Conservation (phyloP, 2,888 invertebrate species). For the Brachypalpus laphriformis region DNA sequence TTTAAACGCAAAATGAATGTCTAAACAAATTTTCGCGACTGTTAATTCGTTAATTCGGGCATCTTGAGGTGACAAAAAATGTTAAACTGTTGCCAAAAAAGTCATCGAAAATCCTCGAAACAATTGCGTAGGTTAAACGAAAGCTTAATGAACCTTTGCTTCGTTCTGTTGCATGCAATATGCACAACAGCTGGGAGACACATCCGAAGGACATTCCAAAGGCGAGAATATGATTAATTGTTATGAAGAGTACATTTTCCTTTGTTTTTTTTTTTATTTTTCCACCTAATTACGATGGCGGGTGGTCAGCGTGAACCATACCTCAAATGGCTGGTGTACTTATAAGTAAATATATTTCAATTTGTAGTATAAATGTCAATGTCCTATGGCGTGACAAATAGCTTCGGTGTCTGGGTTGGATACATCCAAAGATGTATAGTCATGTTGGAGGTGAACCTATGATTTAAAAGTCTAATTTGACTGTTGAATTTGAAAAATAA, state of each 20-base stretch:
- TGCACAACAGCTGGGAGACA: constrained; percentile 24
- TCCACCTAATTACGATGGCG: constrained; percentile 21
- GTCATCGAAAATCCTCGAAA: no score
- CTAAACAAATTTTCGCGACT: constrained; percentile 36
- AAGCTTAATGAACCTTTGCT: constrained; percentile 26
- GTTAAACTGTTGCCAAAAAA: constrained; percentile 12
- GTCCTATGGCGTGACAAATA: constrained; percentile 42
- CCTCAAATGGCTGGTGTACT: neutral
- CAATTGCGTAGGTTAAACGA: neutral
- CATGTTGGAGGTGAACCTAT: neutral
- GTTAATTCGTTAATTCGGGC: constrained; percentile 10
- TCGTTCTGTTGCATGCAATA: constrained; percentile 31
- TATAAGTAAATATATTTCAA: constrained; percentile 23
- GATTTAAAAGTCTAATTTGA: neutral
- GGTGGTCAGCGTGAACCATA: neutral
- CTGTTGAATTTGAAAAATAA: neutral
- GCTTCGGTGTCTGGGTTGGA: constrained; percentile 7
- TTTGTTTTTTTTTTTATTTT: constrained; percentile 26
- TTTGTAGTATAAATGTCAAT: constrained; percentile 21
- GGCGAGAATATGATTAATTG: constrained; percentile 43
- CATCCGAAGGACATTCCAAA: neutral
- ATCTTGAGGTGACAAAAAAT: constrained; percentile 20
- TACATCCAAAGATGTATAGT: neutral
- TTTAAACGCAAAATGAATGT: constrained; percentile 35
- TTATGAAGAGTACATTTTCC: neutral